Conservation (phyloP, 2,888 invertebrate genomes). For the Chironomus tentans region DNA sequence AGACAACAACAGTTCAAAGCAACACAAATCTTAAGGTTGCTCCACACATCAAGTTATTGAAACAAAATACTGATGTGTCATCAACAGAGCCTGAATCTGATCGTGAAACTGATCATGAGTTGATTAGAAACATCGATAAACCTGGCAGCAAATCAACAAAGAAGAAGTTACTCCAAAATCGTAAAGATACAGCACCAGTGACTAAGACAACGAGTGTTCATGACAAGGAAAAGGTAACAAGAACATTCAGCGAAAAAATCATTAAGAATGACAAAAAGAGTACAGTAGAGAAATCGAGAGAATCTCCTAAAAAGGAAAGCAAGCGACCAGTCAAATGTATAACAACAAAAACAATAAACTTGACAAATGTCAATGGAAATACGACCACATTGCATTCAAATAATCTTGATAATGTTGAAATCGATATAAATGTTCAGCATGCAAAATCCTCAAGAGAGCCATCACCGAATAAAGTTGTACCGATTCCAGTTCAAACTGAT, state of each 20-base stretch:
- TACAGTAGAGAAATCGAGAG: slow-evolving; percentile 28
- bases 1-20: slow-evolving; percentile 17
- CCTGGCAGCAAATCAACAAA: slow-evolving; percentile 22
- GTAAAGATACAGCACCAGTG: slow-evolving; percentile 42
- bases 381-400: slow-evolving; percentile 46
- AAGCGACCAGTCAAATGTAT: slow-evolving; percentile 42
- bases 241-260: slow-evolving; percentile 50
- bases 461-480: slow-evolving; percentile 62
- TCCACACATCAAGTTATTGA: slow-evolving; percentile 4
- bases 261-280: slow-evolving; percentile 42
- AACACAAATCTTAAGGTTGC: slow-evolving; percentile 4
- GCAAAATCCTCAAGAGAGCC: slow-evolving; percentile 68
- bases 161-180: slow-evolving; percentile 39
- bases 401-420: slow-evolving; percentile 51
- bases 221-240: slow-evolving; percentile 46
- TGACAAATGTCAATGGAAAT: slow-evolving; percentile 33
- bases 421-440: slow-evolving; percentile 51
- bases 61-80: neutral
- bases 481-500: slow-evolving; percentile 52
- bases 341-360: slow-evolving; percentile 47
- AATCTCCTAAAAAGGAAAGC: slow-evolving; percentile 29
- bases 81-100: slow-evolving; percentile 16
- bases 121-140: slow-evolving; percentile 16
- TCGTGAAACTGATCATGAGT: slow-evolving; percentile 13
- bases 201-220: slow-evolving; percentile 41